Base-by-base conservation (phyloP, 2,113 vertebrate species). In the Macaca fascicularis region DNA sequence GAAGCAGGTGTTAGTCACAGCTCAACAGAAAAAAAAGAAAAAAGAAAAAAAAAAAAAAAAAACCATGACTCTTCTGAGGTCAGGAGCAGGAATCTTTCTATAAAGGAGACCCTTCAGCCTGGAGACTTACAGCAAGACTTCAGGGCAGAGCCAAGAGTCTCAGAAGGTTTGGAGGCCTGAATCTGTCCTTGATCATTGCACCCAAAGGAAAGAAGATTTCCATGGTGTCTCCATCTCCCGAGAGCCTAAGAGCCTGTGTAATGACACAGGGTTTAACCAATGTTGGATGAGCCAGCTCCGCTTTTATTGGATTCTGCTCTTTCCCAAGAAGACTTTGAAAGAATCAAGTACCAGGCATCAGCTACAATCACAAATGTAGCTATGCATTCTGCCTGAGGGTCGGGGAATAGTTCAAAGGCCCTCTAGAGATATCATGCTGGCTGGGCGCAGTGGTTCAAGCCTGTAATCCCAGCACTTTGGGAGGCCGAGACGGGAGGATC, bases 391-490 rank as follows among this genome's bases (percentile, higher is more conserved):
- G 3, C 30, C 0, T 35, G 25, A 6, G 14, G 55, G 13, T 11
- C 0, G 1, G 3, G 59, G 5, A 38, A 45, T 0, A 13, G n/a
- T 27, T 57, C 17, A 57, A 13, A 25, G n/a, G 7, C 50, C 23
- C 38, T 45, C 74, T 8, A 43, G 50, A 72, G 55, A 20, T 9
- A 8, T 0, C 13, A 72, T 3, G 7, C 50, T 59, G 32, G 45
- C 8, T 8, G 8, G 45, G 45, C 45, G 0, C 45, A 2, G 8
- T 45, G 45, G 45, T 8, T 45, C 45, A 45, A 45, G 45, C 45
- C 45, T 45, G 45, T 45, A 45, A 45, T 45, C 45, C 45, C 45
- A 45, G 45, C 8, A 45, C 45, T 45, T 45, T 45, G 45, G 45
- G 45, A 45, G 45, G 45, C 45, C 45, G 0, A 45, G 45, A 45